phyloP scores from a whole-genome alignment of 2,113 vertebrate species.

The Ursus arctos region DNA sequence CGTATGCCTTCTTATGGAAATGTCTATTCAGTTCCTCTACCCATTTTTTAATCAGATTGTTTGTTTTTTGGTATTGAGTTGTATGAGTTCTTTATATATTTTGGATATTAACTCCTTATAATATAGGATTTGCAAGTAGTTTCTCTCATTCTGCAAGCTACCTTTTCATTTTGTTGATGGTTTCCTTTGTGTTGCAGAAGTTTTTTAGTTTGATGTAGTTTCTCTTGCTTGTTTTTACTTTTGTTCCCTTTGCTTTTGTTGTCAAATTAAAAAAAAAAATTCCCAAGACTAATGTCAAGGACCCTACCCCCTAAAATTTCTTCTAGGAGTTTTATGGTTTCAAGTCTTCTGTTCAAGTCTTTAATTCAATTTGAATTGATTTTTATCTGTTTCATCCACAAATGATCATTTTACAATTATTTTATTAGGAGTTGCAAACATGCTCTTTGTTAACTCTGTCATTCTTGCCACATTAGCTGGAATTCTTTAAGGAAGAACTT shows the following conservation, averaged over 20 bases:
- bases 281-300: background rate
- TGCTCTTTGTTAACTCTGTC: background rate
- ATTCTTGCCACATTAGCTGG: background rate
- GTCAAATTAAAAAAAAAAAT: background rate
- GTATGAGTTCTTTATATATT: background rate
- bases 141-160: background rate
- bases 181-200: background rate
- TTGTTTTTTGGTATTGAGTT: background rate
- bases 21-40: background rate
- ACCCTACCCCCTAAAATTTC: background rate
- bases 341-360: background rate
- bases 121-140: background rate
- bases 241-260: background rate
- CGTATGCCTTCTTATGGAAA: background rate
- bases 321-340: background rate
- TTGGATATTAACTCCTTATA: background rate
- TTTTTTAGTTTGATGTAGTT: background rate
- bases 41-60: background rate
- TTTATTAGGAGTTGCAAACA: background rate
- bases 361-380: background rate
- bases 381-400: background rate
- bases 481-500: constrained; percentile 25
- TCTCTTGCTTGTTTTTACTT: constrained; percentile 13
- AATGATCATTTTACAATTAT: background rate
- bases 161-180: background rate